Base-by-base conservation (phyloP, 1,140 invertebrate species). In the Ditylenchus dipsaci region DNA sequence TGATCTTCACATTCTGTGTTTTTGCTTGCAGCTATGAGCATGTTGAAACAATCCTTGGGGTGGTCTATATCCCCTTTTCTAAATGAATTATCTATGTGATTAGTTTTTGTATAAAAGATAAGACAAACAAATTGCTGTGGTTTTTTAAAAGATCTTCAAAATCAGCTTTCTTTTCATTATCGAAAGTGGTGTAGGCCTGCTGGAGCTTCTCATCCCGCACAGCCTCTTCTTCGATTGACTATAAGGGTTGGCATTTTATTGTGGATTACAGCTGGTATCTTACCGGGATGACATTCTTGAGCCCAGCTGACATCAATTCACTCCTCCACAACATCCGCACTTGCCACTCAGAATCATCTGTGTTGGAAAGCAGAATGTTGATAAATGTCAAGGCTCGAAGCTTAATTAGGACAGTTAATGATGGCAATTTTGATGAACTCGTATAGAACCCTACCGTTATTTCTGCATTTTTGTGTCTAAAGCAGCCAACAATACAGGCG, bases 251-350 rank as follows among this genome's bases (percentile, higher is more conserved):
- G 8, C 17, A 27, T 29, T 53, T 58, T 0, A 0, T 19, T 27
- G 27, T 33, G 29, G 8, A 43, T 13, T n/a, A 19, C 8, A 58
- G 23, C 56, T 19, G 13, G 26, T 59, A 62, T 19, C 7, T 53
- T 76, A 73, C 72, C 29, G 75, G 66, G 33, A 76, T 21, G 1
- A 47, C 21, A 27, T 76, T 26, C 17, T 62, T 69, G 23, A 74
- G 60, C 13, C 72, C 72, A 7, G 68, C 33, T 23, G 43, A 11
- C 38, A 76, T 29, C 1, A 74, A 57, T 26, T 74, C 72, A 29
- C 21, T 42, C 15, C 72, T 70, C 72, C 74, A 77, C 13, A 77
- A 27, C 38, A 76, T 73, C 3, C 73, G 73, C 33, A 77, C 33
- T 29, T 62, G 53, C 73, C 73, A 74, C 13, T 74, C 72, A 30